phyloP scores from a whole-genome alignment of 2,888 invertebrate species.

The Caenorhabditis zanzibari region DNA sequence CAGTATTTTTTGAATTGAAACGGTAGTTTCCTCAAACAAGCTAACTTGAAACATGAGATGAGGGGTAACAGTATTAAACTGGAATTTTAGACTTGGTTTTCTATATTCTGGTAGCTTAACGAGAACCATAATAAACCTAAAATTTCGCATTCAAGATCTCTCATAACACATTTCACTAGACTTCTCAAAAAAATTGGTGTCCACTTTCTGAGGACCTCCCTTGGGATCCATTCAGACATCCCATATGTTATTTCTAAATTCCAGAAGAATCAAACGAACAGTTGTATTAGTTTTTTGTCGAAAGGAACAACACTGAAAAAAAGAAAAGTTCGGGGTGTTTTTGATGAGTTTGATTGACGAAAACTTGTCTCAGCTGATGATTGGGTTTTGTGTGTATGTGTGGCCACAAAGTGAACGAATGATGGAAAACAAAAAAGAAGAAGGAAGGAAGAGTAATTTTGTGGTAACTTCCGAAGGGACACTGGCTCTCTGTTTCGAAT shows the following conservation, averaged over 20 bases:
- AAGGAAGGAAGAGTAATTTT: slow-evolving; percentile 32
- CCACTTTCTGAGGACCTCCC: background rate
- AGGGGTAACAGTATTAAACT: no score
- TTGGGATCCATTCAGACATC: slow-evolving; percentile 3
- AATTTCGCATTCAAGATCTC: background rate
- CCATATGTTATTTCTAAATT: slow-evolving; percentile 23
- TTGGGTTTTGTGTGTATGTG: slow-evolving; percentile 35
- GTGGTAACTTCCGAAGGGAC: slow-evolving; percentile 21
- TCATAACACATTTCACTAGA: slow-evolving; percentile 15
- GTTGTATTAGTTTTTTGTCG: background rate
- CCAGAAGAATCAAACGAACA: slow-evolving; percentile 6
- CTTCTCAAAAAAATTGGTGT: slow-evolving; percentile 1
- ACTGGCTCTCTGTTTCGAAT: background rate
- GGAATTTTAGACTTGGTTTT: no score
- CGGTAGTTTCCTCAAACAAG: no score
- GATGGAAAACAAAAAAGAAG: slow-evolving; percentile 27
- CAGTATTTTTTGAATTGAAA: no score
- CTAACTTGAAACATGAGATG: no score
- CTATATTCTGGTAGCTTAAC: no score
- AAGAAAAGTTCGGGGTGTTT: slow-evolving; percentile 34
- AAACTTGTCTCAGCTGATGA: slow-evolving; percentile 52
- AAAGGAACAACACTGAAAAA: slow-evolving; percentile 22
- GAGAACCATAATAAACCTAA: no score
- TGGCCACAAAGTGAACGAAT: slow-evolving; percentile 18
- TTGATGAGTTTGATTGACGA: slow-evolving; percentile 62